Base-by-base conservation (phyloP, 2,888 invertebrate species). In the Aleiodes alternator region DNA sequence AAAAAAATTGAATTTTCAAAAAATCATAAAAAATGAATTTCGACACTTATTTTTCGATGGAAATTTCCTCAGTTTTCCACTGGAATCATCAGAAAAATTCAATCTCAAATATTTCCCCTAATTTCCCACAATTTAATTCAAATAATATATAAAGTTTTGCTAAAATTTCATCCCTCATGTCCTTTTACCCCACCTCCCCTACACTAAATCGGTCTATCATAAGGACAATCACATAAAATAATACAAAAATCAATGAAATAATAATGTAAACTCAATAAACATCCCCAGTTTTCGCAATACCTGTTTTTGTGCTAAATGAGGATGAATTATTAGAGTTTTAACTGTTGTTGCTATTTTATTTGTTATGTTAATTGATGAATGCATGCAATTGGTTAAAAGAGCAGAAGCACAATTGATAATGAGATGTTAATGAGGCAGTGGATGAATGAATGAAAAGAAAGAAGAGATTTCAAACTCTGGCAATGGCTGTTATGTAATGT, bases 311-410 rank as follows among this genome's bases (percentile, higher is more conserved):
- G n/a, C 12, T 59, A 34, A n/a, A 59, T 12, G 12, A 66, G 29
- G 16, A 59, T 55, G 34, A 57, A 29, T 38, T n/a, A 23, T 68
- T 68, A 12, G 57, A 72, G 53, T 72, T 74, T 73, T 70, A 83
- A 87, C 86, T 87, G 86, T 85, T 87, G 79, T 86, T 87, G 86
- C 87, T 86, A 87, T 85, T 34, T 81, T 72, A 77, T 70, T 48
- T 69, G 14, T 12, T 16, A 73, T 23, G 12, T 64, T 12, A 59
- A 59, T 59, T 12, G 8, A 48, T 23, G 64, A 64, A 64, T 0
- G 23, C 64, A 64, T 64, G 64, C 64, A 29, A 16, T 64, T 64
- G 23, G 14, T 14, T 8, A 9, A 4, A 4, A 23, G 8, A 48
- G 48, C 64, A 48, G 23, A 16, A 34, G 38, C 34, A 11, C 16